phyloP scores from a whole-genome alignment of 2,888 invertebrate genomes.

The Craniophora ligustri region DNA sequence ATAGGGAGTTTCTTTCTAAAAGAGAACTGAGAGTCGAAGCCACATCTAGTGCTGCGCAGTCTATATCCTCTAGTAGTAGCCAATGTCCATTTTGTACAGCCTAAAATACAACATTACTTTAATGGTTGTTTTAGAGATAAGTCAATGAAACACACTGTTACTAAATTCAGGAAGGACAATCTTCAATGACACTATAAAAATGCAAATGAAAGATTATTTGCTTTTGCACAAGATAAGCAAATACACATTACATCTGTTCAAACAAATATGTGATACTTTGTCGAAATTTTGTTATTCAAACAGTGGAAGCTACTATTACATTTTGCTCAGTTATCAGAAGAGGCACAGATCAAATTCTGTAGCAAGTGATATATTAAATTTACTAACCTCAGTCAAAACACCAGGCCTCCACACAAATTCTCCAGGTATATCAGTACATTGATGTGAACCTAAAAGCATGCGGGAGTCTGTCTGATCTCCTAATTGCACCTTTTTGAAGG shows the following conservation, averaged over 20 bases:
- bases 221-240: conserved; percentile 15
- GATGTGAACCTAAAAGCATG: conserved; percentile 97
- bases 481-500: conserved; percentile 94
- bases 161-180: not conserved
- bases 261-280: conserved; percentile 12
- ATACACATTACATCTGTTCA: conserved; percentile 29
- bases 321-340: not conserved
- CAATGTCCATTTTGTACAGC: conserved; percentile 96
- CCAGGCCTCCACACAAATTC: conserved; percentile 99
- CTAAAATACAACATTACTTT: conserved; percentile 70
- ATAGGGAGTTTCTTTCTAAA: conserved; percentile 93
- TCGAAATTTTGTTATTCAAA: not conserved
- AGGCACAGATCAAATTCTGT: not conserved
- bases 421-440: conserved; percentile 98
- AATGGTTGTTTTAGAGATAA: too few relatives aligned
- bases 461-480: conserved; percentile 99
- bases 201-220: conserved; percentile 15
- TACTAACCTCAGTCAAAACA: conserved; percentile 95
- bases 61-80: conserved; percentile 98
- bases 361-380: conserved; percentile 7
- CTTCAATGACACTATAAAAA: conserved; percentile 3
- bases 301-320: not conserved
- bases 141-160: not conserved
- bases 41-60: conserved; percentile 97
- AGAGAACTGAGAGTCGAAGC: conserved; percentile 95